Base-by-base conservation (phyloP, 2,113 vertebrate genomes). In the Proterorhinus semilunaris region DNA sequence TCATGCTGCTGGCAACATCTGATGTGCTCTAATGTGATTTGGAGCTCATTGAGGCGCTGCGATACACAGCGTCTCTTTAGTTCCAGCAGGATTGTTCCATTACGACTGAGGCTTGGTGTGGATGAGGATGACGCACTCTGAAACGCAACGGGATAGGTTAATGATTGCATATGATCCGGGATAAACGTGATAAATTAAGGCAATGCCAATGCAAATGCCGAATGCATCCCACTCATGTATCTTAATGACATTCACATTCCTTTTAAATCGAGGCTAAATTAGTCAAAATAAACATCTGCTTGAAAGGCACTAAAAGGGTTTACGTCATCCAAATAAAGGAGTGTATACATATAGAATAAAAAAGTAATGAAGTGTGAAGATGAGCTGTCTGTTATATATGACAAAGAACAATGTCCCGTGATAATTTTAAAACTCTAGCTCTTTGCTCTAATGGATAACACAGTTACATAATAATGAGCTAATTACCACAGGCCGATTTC, bases 21-120 rank as follows among this genome's bases (percentile, higher is more conserved):
- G 72, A 87, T 84, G 58, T 74, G 78, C 50, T 65, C 76, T 82
- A 89, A 87, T 68, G 76, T 89, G 76, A 80, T 73, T 74, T 90
- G 87, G 69, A 91, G 88, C 84, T 90, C 84, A 63, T 82, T 65
- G 73, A 91, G 87, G 62, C 86, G 87, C 79, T 89, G 90, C 45
- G 78, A 85, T 78, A 90, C 66, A 57, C 79, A 78, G 21, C 53
- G 72, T 67, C 89, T 86, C 83, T 83, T 88, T 78, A 90, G 76
- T 65, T 91, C 87, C 84, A 91, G 72, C 70, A 89, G 81, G 57
- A 80, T 57, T 69, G 89, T 90, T 80, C 85, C 88, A 75, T 82
- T 83, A 72, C 79, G 82, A 79, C 86, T 89, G 51, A 87, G 84
- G 58, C 79, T 75, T 53, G 84, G 72, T 43, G 66, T 36, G 68